Evolutionary conservation across 2,797 vertebrate species (phyloP).

Genomic region (Esox masquinongy): DNA sequence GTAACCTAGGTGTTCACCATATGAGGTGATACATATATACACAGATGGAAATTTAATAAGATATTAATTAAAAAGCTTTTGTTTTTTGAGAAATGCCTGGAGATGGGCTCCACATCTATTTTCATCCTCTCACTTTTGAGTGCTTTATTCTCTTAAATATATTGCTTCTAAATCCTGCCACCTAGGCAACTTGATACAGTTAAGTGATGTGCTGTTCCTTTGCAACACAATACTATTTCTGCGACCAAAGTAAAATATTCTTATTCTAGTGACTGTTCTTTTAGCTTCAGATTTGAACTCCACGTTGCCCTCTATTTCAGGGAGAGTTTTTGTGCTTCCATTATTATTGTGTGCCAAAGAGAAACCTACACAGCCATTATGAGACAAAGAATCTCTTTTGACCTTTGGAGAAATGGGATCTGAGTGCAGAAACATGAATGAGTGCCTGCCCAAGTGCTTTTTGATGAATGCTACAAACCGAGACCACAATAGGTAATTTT

Average conservation of each 20-base stretch:
- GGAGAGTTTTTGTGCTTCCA: constrained; percentile 48
- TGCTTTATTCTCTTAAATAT: constrained; percentile 44
- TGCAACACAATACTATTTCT: background rate
- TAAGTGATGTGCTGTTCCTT: constrained; percentile 45
- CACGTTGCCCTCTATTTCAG: constrained; percentile 54
- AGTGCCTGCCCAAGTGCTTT: constrained; percentile 60
- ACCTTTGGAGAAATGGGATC: constrained; percentile 66
- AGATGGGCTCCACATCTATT: constrained; percentile 30
- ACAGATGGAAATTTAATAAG: background rate
- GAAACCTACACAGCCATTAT: constrained; percentile 48
- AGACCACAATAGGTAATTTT: constrained; percentile 61
- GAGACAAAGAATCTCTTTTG: constrained; percentile 53
- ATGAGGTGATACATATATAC: background rate
- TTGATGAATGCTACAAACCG: constrained; percentile 66
- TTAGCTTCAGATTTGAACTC: constrained; percentile 44
- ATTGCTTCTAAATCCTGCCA: constrained; percentile 34
- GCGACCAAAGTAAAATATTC: constrained; percentile 35
- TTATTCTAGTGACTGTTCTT: constrained; percentile 30
- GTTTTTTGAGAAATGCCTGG: constrained; percentile 43
- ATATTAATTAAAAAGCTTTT: background rate
- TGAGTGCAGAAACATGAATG: constrained; percentile 63
- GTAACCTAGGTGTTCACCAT: background rate
- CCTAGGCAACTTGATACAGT: constrained; percentile 43
- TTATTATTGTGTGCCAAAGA: constrained; percentile 49
- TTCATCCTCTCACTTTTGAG: constrained; percentile 51